Conservation (phyloP, 2,113 vertebrate genomes). For the Patagioenas fasciata region DNA sequence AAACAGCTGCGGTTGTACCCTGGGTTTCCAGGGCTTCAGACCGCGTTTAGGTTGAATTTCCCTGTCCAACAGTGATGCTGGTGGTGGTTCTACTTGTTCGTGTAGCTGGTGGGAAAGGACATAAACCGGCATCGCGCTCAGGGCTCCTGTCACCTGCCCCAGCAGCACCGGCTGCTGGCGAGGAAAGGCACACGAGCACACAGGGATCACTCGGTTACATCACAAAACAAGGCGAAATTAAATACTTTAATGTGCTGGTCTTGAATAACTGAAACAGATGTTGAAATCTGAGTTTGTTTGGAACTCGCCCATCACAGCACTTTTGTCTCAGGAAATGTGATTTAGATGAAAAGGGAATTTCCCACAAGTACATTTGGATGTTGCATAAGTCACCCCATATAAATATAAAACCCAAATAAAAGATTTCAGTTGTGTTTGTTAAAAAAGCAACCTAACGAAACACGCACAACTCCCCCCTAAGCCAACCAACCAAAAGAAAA, state of each 20-base stretch:
- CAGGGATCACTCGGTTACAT: neutral
- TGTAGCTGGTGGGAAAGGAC: neutral
- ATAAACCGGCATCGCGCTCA: neutral
- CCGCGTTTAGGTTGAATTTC: neutral
- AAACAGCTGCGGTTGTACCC: neutral
- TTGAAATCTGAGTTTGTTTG: neutral
- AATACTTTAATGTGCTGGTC: neutral
- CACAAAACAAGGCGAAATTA: neutral
- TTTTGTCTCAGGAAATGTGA: neutral
- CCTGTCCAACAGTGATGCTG: no score
- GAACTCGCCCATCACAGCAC: neutral
- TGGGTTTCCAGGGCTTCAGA: neutral
- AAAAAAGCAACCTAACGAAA: no score
- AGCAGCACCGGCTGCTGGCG: neutral
- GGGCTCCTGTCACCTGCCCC: neutral
- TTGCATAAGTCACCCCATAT: neutral
- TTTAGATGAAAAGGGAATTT: neutral
- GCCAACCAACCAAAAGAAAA: neutral
- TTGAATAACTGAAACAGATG: neutral
- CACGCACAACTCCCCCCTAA: no score
- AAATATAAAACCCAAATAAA: neutral
- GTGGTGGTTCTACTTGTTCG: neutral
- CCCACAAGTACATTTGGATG: neutral
- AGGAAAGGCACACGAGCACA: rapidly evolving
- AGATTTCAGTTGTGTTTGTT: neutral